phyloP scores from a whole-genome alignment of 2,113 vertebrate genomes.

The Solea solea region DNA sequence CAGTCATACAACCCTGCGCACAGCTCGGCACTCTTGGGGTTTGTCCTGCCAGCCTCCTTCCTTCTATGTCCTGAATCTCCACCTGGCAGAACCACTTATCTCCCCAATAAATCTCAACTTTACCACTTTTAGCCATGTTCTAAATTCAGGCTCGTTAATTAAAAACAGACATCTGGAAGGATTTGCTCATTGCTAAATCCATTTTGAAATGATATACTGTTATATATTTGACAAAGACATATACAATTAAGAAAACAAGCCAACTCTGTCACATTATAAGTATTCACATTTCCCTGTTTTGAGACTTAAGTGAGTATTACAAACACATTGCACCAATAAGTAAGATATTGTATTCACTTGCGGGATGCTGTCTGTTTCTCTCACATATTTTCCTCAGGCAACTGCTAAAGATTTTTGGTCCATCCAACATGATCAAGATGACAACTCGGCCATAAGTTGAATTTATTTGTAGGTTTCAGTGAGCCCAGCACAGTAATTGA shows the following conservation, averaged over 20 bases:
- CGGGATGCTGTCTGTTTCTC: not conserved
- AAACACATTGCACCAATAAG: too few species aligned
- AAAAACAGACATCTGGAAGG: not conserved
- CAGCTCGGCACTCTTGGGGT: too few species aligned
- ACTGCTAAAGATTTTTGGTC: slow-evolving; percentile 41
- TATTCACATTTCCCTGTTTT: too few species aligned
- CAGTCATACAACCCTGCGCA: too few species aligned
- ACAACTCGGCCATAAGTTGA: slow-evolving; percentile 54
- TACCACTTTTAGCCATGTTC: not conserved
- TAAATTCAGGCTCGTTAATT: not conserved
- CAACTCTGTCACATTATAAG: too few species aligned
- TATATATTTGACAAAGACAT: too few species aligned
- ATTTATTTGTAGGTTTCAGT: slow-evolving; percentile 66
- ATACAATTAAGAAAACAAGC: too few species aligned
- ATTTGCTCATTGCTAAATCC: too few species aligned
- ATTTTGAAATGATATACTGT: too few species aligned
- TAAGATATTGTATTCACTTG: not conserved
- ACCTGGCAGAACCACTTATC: not conserved
- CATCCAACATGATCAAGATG: slow-evolving; percentile 54
- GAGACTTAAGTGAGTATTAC: too few species aligned
- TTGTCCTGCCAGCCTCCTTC: too few species aligned
- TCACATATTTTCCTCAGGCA: slow-evolving; percentile 14
- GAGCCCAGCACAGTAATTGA: slow-evolving; percentile 51
- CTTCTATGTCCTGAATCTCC: too few species aligned
- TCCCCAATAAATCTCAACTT: not conserved